Conservation (phyloP, 2,888 invertebrate genomes). For the Melipona beecheii region DNA sequence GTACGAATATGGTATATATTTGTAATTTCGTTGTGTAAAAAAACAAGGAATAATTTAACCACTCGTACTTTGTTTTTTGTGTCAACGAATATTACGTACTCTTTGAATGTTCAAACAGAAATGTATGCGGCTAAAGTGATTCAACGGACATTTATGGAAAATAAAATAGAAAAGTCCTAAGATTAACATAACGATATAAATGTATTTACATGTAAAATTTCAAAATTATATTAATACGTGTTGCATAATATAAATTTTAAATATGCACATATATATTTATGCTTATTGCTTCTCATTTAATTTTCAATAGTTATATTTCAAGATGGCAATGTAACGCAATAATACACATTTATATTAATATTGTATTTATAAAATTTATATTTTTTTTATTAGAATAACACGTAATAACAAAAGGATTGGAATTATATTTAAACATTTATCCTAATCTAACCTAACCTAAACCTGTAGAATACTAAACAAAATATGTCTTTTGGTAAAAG, state of each 20-base stretch:
- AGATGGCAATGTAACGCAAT: neutral
- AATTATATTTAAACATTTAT: neutral
- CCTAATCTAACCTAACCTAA: neutral
- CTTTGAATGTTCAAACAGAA: neutral
- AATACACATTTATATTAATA: neutral
- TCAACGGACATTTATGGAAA: no score
- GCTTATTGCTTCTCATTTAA: neutral
- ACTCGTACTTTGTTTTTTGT: neutral
- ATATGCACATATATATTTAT: neutral
- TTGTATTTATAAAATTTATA: neutral
- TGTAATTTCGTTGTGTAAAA: conserved; percentile 22
- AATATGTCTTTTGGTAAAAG: neutral
- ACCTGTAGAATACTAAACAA: neutral
- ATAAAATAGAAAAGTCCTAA: neutral
- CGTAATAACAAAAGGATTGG: no score
- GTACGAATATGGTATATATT: neutral
- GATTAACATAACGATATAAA: neutral
- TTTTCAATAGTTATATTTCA: neutral
- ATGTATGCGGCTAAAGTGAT: neutral
- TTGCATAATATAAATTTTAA: neutral
- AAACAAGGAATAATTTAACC: neutral
- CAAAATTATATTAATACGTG: conserved; percentile 18
- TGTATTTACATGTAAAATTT: conserved; percentile 10
- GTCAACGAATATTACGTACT: neutral
- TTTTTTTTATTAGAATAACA: neutral